Percentiles rank a stretch among this genome's conserved stretches.
Evolutionary conservation across 2,113 vertebrate genomes (phyloP).

Genomic region (Cynoglossus semilaevis): DNA sequence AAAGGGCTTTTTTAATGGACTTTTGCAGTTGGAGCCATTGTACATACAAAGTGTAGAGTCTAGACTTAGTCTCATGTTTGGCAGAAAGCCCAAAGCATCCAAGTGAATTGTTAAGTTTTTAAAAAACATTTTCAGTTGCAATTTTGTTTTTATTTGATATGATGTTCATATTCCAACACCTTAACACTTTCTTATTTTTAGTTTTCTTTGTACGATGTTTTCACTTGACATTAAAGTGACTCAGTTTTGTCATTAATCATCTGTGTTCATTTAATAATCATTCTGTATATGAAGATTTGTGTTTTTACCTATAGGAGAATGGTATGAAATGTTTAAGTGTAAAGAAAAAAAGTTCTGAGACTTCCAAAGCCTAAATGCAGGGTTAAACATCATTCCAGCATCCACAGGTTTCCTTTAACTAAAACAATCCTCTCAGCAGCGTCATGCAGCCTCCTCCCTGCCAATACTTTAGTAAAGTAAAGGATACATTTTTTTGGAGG

Average conservation of each 20-base stretch:
- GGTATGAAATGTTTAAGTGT: no score
- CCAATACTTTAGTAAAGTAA: constrained; percentile 1
- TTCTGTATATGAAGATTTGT: background rate
- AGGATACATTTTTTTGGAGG: constrained; percentile 8
- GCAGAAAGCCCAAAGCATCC: constrained; percentile 26
- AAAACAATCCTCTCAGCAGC: constrained; percentile 15
- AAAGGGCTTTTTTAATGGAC: constrained; percentile 24
- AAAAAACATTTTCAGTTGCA: constrained; percentile 34
- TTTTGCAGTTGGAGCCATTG: constrained; percentile 31
- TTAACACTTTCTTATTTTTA: constrained; percentile 38
- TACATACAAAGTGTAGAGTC: constrained; percentile 39
- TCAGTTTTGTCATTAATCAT: constrained; percentile 30
- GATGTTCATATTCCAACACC: constrained; percentile 41
- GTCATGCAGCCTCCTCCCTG: constrained; percentile 11
- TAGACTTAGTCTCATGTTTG: constrained; percentile 34
- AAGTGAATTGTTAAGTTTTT: constrained; percentile 37
- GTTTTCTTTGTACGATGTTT: constrained; percentile 57
- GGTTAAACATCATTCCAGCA: constrained; percentile 17
- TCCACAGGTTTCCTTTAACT: constrained; percentile 1
- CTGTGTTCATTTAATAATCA: constrained; percentile 4
- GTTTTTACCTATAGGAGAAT: background rate
- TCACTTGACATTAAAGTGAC: constrained; percentile 60
- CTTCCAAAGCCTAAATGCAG: constrained; percentile 8
- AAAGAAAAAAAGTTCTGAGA: background rate
- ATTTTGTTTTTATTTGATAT: constrained; percentile 36